Percentiles rank a stretch among this genome's conserved stretches.
Conservation (phyloP, 1,140 invertebrate species). For the Chrysopa pallens region DNA sequence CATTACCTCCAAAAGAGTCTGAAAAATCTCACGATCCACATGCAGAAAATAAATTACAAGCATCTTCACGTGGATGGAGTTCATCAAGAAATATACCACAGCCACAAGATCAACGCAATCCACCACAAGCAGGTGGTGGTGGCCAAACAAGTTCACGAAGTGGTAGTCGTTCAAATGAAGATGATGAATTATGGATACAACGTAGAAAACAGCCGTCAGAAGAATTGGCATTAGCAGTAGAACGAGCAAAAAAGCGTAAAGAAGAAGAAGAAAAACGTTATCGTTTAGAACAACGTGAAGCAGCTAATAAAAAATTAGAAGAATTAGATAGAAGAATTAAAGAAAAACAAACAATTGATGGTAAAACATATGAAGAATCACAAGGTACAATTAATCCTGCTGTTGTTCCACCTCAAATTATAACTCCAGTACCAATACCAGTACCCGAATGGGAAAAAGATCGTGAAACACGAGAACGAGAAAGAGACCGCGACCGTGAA, state of each 20-base stretch:
- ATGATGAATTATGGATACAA: constrained; percentile 57
- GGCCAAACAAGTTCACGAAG: constrained; percentile 10
- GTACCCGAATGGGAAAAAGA: constrained; percentile 37
- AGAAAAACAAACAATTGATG: constrained; percentile 24
- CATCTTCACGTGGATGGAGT: constrained; percentile 6
- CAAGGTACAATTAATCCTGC: constrained; percentile 18
- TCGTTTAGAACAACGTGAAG: constrained; percentile 23
- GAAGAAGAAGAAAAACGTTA: constrained; percentile 67
- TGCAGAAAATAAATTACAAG: constrained; percentile 3
- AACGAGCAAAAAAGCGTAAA: constrained; percentile 54
- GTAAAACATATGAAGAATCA: constrained; percentile 23
- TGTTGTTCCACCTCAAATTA: constrained; percentile 18
- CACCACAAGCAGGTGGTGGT: constrained; percentile 1
- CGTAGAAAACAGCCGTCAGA: constrained; percentile 45
- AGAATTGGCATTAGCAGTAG: constrained; percentile 47
- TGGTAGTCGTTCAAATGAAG: constrained; percentile 29
- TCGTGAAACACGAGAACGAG: constrained; percentile 18
- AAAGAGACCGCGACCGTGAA: constrained; percentile 6
- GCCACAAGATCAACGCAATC: constrained; percentile 8
- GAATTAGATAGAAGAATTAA: constrained; percentile 38
- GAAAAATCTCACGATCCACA: not conserved
- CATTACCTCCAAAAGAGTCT: too few species aligned
- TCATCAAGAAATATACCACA: constrained; percentile 16
- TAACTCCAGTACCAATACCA: constrained; percentile 26
- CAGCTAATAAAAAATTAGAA: constrained; percentile 35